phyloP scores from a whole-genome alignment of 2,113 vertebrate species.

The Agapornis roseicollis region DNA sequence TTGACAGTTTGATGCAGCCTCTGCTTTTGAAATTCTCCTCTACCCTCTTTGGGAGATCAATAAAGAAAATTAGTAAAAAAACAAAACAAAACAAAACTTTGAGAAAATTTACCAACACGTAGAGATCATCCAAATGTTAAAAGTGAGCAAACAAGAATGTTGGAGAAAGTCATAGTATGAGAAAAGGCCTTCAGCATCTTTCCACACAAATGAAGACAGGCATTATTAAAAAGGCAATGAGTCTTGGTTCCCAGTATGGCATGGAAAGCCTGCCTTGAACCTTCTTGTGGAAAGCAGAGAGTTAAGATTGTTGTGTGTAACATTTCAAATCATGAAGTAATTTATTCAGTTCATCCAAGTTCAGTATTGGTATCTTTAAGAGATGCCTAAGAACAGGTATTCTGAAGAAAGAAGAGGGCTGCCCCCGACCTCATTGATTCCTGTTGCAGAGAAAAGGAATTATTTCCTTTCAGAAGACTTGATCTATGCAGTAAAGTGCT shows the following conservation, averaged over 20 bases:
- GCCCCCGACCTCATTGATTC: neutral
- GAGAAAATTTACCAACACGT: neutral
- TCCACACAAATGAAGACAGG: neutral
- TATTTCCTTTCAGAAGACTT: neutral
- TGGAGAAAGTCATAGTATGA: neutral
- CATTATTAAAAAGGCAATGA: neutral
- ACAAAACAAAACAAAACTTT: neutral
- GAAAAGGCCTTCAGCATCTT: neutral
- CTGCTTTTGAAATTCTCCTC: neutral
- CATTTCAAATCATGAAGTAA: neutral
- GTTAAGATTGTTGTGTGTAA: neutral
- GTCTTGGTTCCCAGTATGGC: neutral
- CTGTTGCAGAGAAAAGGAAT: neutral
- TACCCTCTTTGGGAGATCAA: neutral
- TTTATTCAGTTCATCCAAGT: neutral
- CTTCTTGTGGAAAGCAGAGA: neutral
- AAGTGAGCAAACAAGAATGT: neutral
- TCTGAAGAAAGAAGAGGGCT: neutral
- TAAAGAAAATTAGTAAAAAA: neutral
- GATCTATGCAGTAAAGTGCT: neutral
- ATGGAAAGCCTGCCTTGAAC: neutral
- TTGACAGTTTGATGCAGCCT: neutral
- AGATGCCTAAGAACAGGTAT: neutral
- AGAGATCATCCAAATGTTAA: neutral
- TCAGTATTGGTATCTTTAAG: neutral